phyloP scores from a whole-genome alignment of 2,888 invertebrate species.

The Xanthorhoe designata region DNA sequence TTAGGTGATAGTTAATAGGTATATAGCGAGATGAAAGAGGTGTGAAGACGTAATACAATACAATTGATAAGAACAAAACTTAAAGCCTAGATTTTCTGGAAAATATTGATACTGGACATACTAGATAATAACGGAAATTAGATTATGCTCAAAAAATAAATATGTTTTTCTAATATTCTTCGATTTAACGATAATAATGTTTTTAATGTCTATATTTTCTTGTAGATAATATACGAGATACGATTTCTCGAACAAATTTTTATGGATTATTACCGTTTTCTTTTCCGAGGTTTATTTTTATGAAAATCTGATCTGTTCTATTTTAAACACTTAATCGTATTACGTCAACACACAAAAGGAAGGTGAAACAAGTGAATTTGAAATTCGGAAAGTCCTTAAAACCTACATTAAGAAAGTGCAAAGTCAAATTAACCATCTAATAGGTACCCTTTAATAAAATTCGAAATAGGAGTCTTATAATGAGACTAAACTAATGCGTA shows the following conservation, averaged over 20 bases:
- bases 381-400: conserved; percentile 27
- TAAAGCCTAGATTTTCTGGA: background rate
- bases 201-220: no score
- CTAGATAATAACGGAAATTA: no score
- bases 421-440: conserved; percentile 18
- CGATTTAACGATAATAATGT: no score
- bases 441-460: conserved; percentile 31
- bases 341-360: conserved; percentile 7
- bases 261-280: no score
- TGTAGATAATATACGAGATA: no score
- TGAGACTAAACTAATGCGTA: conserved; percentile 17
- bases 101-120: no score
- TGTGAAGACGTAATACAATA: conserved; percentile 12
- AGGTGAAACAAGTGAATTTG: conserved; percentile 21
- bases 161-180: background rate
- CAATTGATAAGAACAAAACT: background rate
- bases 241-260: no score
- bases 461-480: conserved; percentile 24
- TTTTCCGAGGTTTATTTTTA: background rate
- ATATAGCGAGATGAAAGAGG: conserved; percentile 39
- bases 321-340: no score
- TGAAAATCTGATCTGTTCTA: no score
- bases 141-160: no score
- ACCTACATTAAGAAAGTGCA: conserved; percentile 23
- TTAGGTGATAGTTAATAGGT: conserved; percentile 9